A percentile compares a stretch with the other conserved stretches of the same genome.
Evolutionary conservation across 2,888 invertebrate species (phyloP).

Genomic region (Neoascia interrupta): DNA sequence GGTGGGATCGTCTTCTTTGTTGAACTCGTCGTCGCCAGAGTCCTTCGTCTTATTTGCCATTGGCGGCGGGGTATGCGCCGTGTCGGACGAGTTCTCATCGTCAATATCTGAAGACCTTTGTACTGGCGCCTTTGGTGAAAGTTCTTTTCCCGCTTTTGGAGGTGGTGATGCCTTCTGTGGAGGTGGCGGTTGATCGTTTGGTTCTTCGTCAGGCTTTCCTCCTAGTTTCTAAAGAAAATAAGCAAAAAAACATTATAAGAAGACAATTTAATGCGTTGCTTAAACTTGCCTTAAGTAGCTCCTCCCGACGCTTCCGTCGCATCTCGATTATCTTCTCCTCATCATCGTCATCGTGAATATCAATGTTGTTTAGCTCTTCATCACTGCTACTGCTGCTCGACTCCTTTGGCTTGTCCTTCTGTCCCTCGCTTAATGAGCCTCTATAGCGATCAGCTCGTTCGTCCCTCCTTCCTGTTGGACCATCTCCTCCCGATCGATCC

Average conservation of each 20-base stretch:
- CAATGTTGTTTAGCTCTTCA: constrained; percentile 85
- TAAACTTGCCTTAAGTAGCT: constrained; percentile 88
- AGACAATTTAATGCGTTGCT: background rate
- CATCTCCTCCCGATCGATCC: constrained; percentile 74
- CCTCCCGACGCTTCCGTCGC: constrained; percentile 92
- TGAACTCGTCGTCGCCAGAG: background rate
- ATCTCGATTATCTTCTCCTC: constrained; percentile 96
- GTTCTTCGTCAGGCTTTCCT: constrained; percentile 14
- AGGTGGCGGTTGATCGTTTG: background rate
- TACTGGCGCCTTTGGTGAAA: constrained; percentile 9
- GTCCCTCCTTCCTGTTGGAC: constrained; percentile 76
- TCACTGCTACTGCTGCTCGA: constrained; percentile 83
- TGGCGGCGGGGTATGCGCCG: constrained; percentile 68
- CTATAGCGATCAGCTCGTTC: constrained; percentile 82
- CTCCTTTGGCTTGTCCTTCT: constrained; percentile 84
- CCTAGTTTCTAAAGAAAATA: constrained; percentile 72
- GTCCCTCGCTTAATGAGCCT: constrained; percentile 89
- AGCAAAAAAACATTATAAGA: background rate
- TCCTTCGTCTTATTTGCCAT: background rate
- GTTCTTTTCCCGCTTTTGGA: constrained; percentile 26
- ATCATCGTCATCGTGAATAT: constrained; percentile 93
- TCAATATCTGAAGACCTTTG: constrained; percentile 32
- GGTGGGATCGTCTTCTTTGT: constrained; percentile 35
- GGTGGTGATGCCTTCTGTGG: constrained; percentile 43
- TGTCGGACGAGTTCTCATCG: constrained; percentile 59